Conservation (phyloP, 2,888 invertebrate genomes). For the Hirtodrosophila histrioides region DNA sequence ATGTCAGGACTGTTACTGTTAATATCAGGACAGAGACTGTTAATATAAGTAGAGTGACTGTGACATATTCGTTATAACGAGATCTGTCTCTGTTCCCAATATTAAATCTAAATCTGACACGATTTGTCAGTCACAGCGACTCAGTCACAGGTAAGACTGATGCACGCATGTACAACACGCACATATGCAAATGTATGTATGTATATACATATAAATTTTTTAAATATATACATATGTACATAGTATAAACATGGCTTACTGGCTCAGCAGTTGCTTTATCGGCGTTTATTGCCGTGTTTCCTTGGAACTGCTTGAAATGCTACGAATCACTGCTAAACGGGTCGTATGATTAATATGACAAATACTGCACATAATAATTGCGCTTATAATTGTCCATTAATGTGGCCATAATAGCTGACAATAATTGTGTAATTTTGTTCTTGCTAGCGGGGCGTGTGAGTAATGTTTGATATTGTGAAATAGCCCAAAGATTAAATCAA, state of each 20-base stretch:
- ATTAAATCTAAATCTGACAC: too few relatives aligned
- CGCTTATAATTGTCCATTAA: constrained; percentile 42
- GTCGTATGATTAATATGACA: constrained; percentile 53
- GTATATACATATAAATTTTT: not conserved
- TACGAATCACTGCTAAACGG: constrained; percentile 31
- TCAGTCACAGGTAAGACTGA: too few relatives aligned
- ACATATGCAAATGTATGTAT: not conserved
- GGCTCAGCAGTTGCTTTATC: constrained; percentile 17
- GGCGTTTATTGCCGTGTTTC: constrained; percentile 26
- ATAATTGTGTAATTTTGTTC: constrained; percentile 4
- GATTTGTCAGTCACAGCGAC: too few relatives aligned
- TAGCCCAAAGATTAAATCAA: not conserved
- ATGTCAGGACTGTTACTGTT: too few relatives aligned
- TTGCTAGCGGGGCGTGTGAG: constrained; percentile 37
- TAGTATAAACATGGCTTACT: not conserved
- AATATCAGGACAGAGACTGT: too few relatives aligned
- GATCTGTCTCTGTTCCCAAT: too few relatives aligned
- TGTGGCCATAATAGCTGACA: constrained; percentile 26
- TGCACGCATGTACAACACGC: not conserved
- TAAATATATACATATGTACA: not conserved
- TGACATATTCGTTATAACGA: too few relatives aligned
- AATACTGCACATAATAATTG: constrained; percentile 14
- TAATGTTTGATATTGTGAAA: constrained; percentile 32
- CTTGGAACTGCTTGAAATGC: constrained; percentile 33
- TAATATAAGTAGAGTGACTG: too few relatives aligned